Evolutionary conservation across 1,140 invertebrate genomes (phyloP).

Genomic region (Chironomus striatipennis): DNA sequence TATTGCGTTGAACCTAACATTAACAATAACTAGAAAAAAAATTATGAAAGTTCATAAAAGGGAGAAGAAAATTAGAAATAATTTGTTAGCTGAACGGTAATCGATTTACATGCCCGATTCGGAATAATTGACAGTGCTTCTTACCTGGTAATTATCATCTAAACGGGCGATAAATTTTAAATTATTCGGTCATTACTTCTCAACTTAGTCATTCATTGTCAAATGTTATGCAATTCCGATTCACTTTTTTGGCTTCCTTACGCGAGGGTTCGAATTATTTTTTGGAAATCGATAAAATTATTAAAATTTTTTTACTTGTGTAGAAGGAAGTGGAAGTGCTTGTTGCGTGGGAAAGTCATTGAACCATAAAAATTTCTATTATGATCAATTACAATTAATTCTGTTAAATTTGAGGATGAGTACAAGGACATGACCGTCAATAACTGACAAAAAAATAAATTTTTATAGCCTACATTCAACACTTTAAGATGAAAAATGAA

Average conservation of each 20-base stretch:
- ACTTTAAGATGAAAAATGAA: background rate
- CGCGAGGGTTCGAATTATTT: background rate
- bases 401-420: background rate
- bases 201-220: background rate
- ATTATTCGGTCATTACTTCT: conserved; percentile 18
- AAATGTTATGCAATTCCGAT: background rate
- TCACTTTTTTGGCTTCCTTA: background rate
- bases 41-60: too few species aligned
- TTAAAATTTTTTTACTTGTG: background rate
- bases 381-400: background rate
- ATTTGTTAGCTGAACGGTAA: background rate
- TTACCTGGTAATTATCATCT: background rate
- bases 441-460: too few species aligned
- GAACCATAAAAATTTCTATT: background rate
- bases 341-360: conserved; percentile 21
- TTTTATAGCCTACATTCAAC: background rate
- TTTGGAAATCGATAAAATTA: conserved; percentile 3
- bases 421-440: background rate
- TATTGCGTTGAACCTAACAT: too few species aligned
- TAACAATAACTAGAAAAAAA: too few species aligned
- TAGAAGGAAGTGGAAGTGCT: background rate
- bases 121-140: conserved; percentile 5
- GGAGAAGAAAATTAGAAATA: background rate
- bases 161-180: conserved; percentile 16
- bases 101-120: conserved; percentile 20